Conservation (phyloP, 2,797 vertebrate genomes). For the Hypotaenidia philippensis region DNA sequence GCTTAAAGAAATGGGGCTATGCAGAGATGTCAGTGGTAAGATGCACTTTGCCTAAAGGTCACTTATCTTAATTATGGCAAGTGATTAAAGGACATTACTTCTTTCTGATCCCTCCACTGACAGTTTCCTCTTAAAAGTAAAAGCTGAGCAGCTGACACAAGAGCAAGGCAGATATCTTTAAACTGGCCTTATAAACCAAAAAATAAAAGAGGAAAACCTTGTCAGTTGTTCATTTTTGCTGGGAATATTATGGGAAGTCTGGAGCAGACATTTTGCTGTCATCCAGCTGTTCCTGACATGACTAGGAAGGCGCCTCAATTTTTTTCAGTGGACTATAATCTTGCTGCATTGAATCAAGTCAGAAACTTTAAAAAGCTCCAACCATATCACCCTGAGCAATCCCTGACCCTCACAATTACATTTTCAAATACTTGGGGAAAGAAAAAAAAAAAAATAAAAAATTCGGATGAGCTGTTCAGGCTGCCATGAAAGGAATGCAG, state of each 20-base stretch:
- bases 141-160: background rate
- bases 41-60: constrained; percentile 5
- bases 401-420: background rate
- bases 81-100: constrained; percentile 1
- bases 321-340: background rate
- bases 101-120: background rate
- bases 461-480: constrained; percentile 15
- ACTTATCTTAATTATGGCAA: constrained; percentile 16
- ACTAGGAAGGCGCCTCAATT: background rate
- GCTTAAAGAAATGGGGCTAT: background rate
- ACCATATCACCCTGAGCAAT: background rate
- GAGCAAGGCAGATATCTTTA: background rate
- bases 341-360: constrained; percentile 20
- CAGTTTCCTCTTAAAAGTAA: constrained; percentile 8
- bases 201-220: background rate
- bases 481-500: constrained; percentile 56
- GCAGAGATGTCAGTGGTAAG: background rate
- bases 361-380: background rate
- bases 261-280: background rate
- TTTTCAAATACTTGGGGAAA: constrained; percentile 23
- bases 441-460: background rate
- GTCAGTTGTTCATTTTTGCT: background rate
- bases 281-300: background rate
- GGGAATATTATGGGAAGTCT: background rate
- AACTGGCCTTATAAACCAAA: background rate